Percentiles rank a stretch among this genome's conserved stretches.
Evolutionary conservation across 2,113 vertebrate species (phyloP).

Genomic region (Jacana jacana): DNA sequence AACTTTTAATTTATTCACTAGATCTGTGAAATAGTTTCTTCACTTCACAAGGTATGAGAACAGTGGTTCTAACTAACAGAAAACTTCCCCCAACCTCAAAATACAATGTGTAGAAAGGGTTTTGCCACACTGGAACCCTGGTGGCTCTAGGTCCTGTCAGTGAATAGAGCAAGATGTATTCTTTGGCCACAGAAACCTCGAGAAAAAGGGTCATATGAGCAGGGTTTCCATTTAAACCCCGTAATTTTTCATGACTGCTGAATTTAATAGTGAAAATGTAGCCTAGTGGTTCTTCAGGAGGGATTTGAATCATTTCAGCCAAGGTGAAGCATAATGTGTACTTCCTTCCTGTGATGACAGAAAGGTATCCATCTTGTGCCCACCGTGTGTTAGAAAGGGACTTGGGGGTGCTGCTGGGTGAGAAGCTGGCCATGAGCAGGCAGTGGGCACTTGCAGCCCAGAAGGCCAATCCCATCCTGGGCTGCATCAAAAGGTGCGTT

Average conservation of each 20-base stretch:
- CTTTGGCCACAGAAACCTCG: background rate
- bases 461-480: too few relatives aligned
- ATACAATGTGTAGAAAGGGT: background rate
- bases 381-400: accelerated
- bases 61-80: background rate
- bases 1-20: background rate
- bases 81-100: background rate
- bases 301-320: background rate
- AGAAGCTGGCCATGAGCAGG: too few relatives aligned
- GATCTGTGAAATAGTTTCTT: background rate
- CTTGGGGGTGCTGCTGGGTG: too few relatives aligned
- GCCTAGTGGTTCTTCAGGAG: background rate
- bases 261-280: background rate
- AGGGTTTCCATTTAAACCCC: background rate
- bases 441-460: too few relatives aligned
- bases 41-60: background rate
- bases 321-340: background rate
- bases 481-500: too few relatives aligned
- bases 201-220: background rate
- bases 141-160: background rate
- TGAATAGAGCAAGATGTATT: background rate
- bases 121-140: background rate
- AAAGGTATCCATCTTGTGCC: background rate
- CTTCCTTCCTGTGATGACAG: background rate
- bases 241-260: background rate